Evolutionary conservation across 2,888 invertebrate species (phyloP).

Genomic region (Andricus quercusramuli): DNA sequence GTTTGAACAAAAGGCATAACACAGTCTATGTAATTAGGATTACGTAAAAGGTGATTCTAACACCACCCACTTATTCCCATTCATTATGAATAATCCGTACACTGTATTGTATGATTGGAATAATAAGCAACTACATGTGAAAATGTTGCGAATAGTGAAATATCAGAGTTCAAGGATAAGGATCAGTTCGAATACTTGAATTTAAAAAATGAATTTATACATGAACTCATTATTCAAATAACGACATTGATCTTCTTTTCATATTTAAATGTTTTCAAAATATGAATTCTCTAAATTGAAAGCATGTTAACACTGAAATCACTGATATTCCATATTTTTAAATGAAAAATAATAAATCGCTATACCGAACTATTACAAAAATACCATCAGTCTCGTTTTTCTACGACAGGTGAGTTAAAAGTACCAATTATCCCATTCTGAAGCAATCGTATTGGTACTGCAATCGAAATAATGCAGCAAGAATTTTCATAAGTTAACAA

Average conservation of each 20-base stretch:
- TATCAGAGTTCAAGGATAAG: neutral
- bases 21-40: neutral
- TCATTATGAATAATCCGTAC: neutral
- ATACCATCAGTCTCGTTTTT: neutral
- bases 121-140: slow-evolving; percentile 5
- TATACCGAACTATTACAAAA: neutral
- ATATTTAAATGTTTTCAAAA: neutral
- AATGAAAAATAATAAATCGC: neutral
- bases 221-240: neutral
- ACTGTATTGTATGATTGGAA: neutral
- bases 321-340: neutral
- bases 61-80: slow-evolving; percentile 12
- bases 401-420: neutral
- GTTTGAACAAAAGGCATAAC: neutral
- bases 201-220: neutral
- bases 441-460: neutral
- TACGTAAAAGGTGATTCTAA: slow-evolving; percentile 17
- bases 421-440: neutral
- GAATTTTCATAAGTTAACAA: neutral
- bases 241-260: neutral
- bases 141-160: neutral
- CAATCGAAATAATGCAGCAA: neutral
- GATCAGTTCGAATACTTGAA: neutral
- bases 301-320: neutral
- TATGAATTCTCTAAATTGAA: too few relatives aligned